phyloP scores from a whole-genome alignment of 1,140 invertebrate genomes.

The Andrena cerasifolii region DNA sequence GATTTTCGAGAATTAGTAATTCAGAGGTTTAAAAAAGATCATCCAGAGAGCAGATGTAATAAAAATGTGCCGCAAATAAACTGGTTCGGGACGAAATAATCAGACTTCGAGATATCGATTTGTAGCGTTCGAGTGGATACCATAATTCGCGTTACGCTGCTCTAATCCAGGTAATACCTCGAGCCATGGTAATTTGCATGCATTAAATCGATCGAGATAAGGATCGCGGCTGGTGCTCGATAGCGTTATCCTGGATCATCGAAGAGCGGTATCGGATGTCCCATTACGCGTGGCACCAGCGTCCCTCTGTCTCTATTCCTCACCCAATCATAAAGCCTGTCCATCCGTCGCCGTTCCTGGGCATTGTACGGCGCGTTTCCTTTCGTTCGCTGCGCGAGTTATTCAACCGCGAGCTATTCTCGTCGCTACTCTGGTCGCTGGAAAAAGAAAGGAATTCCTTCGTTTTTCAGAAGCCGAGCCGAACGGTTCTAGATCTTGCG shows the following conservation, averaged over 20 bases:
- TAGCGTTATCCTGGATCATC: constrained; percentile 58
- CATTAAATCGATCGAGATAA: constrained; percentile 63
- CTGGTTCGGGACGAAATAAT: not conserved
- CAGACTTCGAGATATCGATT: constrained; percentile 40
- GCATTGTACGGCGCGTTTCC: constrained; percentile 12
- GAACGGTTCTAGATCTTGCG: no score
- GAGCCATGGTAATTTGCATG: constrained; percentile 62
- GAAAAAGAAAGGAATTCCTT: not conserved
- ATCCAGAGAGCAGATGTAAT: no score
- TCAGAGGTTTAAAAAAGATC: no score
- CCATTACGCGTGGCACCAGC: constrained; percentile 52
- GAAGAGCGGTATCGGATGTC: constrained; percentile 54
- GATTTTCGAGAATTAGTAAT: no score
- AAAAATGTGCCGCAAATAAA: no score
- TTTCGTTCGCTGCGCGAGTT: not conserved
- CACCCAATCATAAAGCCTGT: constrained; percentile 28
- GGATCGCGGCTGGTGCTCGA: constrained; percentile 47
- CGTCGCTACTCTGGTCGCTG: no score
- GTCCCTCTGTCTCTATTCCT: constrained; percentile 48
- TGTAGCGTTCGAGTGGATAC: constrained; percentile 29
- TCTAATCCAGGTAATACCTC: constrained; percentile 63
- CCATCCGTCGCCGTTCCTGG: constrained; percentile 7
- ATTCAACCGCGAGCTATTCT: not conserved
- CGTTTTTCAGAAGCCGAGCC: no score
- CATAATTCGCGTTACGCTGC: constrained; percentile 60